Conservation (phyloP, 2,888 invertebrate genomes). For the Xestoiulus laeticollis region DNA sequence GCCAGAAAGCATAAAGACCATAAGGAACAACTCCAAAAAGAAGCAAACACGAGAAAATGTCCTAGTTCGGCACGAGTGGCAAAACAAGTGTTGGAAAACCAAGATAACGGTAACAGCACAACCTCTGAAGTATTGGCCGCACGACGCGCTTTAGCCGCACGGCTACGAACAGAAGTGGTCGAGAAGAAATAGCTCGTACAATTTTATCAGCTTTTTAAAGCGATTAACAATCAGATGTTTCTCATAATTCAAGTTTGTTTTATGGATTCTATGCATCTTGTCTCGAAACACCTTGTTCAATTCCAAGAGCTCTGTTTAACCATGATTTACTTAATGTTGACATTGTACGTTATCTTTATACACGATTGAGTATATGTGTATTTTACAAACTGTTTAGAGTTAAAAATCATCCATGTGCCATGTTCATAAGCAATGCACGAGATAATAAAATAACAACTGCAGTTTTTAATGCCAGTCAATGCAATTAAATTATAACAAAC, state of each 20-base stretch:
- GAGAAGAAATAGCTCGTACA: neutral
- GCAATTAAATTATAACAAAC: too few species aligned
- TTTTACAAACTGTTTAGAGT: too few species aligned
- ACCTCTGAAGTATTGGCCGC: slow-evolving; percentile 42
- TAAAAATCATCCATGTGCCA: too few species aligned
- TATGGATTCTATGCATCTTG: too few species aligned
- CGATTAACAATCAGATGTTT: neutral
- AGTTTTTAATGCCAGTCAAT: too few species aligned
- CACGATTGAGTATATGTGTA: too few species aligned
- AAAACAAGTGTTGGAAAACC: slow-evolving; percentile 47
- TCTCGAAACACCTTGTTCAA: too few species aligned
- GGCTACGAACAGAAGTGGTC: slow-evolving; percentile 49
- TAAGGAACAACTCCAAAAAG: slow-evolving; percentile 35
- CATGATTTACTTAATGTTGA: too few species aligned
- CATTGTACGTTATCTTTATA: too few species aligned
- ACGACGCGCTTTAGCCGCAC: slow-evolving; percentile 31
- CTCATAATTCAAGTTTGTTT: neutral
- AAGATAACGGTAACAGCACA: neutral
- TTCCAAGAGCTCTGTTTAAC: too few species aligned
- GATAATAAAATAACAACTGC: too few species aligned
- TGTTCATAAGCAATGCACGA: too few species aligned
- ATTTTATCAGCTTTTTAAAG: neutral
- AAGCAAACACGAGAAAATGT: neutral
- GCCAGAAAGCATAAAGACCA: slow-evolving; percentile 85
- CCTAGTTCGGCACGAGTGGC: slow-evolving; percentile 46